Percentiles rank a stretch among this genome's conserved stretches.
phyloP scores from a whole-genome alignment of 2,113 vertebrate species.

The Thinocorus orbignyianus region DNA sequence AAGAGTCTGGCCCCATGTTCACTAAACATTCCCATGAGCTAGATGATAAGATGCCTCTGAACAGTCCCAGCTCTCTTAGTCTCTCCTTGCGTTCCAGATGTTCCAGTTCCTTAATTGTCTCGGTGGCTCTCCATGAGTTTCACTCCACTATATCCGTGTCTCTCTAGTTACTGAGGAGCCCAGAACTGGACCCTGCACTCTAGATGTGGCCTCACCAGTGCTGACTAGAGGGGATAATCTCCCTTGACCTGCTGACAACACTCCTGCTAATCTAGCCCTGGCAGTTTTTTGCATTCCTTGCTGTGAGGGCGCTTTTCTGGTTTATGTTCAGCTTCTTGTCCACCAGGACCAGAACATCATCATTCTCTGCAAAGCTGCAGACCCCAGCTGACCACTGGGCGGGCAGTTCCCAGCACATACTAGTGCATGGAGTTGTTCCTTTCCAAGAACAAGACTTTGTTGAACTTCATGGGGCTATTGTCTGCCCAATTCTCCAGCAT shows the following conservation, averaged over 20 bases:
- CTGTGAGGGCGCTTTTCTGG: neutral
- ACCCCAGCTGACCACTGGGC: too few species aligned
- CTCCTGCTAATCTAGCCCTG: neutral
- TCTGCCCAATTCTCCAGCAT: neutral
- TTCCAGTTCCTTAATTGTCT: neutral
- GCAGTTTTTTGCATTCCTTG: neutral
- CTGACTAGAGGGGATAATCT: neutral
- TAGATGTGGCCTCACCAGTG: neutral
- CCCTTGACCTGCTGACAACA: neutral
- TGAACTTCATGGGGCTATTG: neutral
- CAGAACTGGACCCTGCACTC: neutral
- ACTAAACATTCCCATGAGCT: neutral
- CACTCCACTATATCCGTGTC: neutral
- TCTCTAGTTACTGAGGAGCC: neutral
- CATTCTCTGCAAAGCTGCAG: neutral
- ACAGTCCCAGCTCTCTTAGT: neutral
- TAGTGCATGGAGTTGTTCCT: neutral
- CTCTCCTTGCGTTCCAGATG: neutral
- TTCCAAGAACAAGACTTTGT: neutral
- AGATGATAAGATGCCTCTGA: neutral
- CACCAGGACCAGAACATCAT: neutral
- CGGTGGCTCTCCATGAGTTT: neutral
- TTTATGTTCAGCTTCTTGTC: neutral
- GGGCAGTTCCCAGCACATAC: neutral
- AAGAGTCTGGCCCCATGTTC: neutral